phyloP scores from a whole-genome alignment of 1,140 invertebrate genomes.

The Anthonomus grandis region DNA sequence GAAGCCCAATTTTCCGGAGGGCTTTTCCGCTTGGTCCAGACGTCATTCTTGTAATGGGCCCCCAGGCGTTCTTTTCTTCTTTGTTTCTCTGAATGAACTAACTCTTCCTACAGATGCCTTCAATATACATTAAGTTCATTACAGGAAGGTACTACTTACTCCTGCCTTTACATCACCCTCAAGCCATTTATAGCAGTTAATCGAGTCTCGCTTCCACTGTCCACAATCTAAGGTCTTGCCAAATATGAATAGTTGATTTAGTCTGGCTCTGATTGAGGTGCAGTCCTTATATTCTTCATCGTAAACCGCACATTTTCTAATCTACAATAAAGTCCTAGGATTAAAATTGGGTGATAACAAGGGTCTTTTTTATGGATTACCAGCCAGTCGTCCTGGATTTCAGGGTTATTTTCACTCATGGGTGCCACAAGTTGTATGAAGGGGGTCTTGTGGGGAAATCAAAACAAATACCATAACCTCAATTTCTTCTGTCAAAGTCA shows the following conservation, averaged over 20 bases:
- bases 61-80: constrained; percentile 60
- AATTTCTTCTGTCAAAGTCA: no score
- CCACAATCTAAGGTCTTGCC: constrained; percentile 70
- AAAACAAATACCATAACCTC: no score
- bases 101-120: constrained; percentile 55
- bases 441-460: no score
- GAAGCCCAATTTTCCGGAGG: constrained; percentile 77
- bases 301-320: constrained; percentile 69
- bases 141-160: constrained; percentile 52
- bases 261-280: constrained; percentile 65
- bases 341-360: neutral
- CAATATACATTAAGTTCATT: neutral
- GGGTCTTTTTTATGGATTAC: constrained; percentile 9
- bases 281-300: constrained; percentile 79
- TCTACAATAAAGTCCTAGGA: constrained; percentile 50
- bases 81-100: constrained; percentile 69
- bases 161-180: constrained; percentile 61
- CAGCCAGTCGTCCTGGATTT: no score
- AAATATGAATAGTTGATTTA: constrained; percentile 82
- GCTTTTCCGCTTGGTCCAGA: constrained; percentile 70
- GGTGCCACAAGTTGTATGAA: no score
- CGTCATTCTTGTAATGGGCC: constrained; percentile 67
- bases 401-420: no score
- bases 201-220: constrained; percentile 73
- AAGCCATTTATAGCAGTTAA: constrained; percentile 70